Conservation (phyloP, 2,888 invertebrate species). For the Leptinotarsa peninsularis region DNA sequence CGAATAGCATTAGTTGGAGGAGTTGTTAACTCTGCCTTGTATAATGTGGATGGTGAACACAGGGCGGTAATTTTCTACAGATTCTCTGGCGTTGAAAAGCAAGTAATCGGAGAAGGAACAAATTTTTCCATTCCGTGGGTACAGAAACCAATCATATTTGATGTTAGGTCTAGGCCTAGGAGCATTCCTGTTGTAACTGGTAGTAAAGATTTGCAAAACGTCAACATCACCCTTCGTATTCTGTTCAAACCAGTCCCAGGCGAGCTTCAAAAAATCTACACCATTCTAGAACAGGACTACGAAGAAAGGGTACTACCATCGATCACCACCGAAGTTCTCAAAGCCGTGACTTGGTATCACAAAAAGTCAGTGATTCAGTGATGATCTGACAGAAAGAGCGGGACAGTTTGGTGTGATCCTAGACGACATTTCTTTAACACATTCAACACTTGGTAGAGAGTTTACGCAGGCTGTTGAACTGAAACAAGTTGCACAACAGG, state of each 20-base stretch:
- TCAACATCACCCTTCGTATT: constrained; percentile 98
- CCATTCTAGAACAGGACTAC: constrained; percentile 96
- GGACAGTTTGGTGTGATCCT: constrained; percentile 95
- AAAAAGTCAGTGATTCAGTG: constrained; percentile 75
- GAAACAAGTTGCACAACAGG: constrained; percentile 99
- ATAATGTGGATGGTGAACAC: constrained; percentile 98
- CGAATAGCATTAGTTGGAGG: constrained; percentile 93
- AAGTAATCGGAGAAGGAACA: constrained; percentile 96
- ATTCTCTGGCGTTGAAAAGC: constrained; percentile 92
- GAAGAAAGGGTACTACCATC: constrained; percentile 99
- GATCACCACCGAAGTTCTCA: constrained; percentile 97
- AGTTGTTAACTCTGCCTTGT: constrained; percentile 95
- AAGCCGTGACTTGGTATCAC: constrained; percentile 93
- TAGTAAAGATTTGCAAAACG: constrained; percentile 99
- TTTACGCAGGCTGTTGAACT: constrained; percentile 99
- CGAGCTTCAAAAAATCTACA: constrained; percentile 93
- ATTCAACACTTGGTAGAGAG: constrained; percentile 98
- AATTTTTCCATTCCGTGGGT: constrained; percentile 99
- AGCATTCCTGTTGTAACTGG: constrained; percentile 97
- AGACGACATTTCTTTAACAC: constrained; percentile 99
- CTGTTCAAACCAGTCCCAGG: constrained; percentile 95
- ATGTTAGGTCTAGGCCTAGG: constrained; percentile 95
- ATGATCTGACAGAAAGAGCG: constrained; percentile 89
- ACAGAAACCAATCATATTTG: constrained; percentile 97
- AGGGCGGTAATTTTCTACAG: constrained; percentile 99